Conservation (phyloP, 2,888 invertebrate genomes). For the Apamea anceps region DNA sequence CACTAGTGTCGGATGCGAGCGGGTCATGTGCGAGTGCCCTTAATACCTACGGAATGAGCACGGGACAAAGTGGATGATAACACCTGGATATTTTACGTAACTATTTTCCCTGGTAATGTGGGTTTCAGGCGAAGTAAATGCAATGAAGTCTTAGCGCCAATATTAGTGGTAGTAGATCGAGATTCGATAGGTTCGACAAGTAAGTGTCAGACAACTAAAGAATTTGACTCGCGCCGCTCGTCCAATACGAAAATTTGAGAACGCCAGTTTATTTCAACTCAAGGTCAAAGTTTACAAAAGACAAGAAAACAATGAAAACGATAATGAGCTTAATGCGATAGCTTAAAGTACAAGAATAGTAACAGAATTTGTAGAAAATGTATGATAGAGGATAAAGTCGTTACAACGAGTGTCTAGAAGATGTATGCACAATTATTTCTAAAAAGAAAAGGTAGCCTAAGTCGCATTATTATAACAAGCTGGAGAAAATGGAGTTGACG, state of each 20-base stretch:
- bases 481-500: neutral
- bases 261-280: neutral
- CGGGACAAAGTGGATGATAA: neutral
- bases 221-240: neutral
- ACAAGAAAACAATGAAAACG: neutral
- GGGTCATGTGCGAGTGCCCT: constrained; percentile 2
- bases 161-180: neutral
- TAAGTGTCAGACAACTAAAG: neutral
- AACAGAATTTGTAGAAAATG: neutral
- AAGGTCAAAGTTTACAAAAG: neutral
- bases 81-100: neutral
- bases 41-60: neutral
- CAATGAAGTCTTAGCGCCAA: neutral
- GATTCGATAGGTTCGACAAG: neutral
- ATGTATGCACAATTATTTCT: neutral
- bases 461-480: neutral
- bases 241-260: neutral
- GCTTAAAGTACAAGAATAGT: neutral
- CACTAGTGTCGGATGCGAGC: neutral
- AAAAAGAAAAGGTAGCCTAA: neutral
- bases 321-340: neutral
- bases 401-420: neutral
- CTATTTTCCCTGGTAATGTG: neutral
- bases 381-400: neutral
- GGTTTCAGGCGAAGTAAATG: neutral